phyloP scores from a whole-genome alignment of 2,113 vertebrate genomes.

The Procavia capensis region DNA sequence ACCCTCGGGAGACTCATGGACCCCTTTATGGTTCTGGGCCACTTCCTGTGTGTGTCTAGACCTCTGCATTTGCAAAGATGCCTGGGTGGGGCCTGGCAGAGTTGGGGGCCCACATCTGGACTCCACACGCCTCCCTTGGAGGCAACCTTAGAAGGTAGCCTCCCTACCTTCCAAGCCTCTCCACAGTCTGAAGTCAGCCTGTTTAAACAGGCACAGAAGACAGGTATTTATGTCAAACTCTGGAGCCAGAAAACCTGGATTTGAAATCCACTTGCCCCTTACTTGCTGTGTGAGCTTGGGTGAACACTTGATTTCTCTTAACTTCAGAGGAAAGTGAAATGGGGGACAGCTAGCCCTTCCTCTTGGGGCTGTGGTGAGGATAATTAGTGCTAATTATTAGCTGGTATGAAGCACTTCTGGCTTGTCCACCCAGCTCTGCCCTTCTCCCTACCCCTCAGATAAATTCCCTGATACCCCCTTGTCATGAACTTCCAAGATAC shows the following conservation, averaged over 20 bases:
- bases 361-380: not conserved
- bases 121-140: not conserved
- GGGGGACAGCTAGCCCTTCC: not conserved
- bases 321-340: constrained; percentile 17
- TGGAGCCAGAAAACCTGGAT: constrained; percentile 1
- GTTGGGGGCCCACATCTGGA: not conserved
- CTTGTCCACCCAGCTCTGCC: not conserved
- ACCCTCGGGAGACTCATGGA: not conserved
- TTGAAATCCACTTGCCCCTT: not conserved
- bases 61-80: not conserved
- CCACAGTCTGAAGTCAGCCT: not conserved
- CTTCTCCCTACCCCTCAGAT: not conserved
- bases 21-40: not conserved
- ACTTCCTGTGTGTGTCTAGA: not conserved
- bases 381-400: constrained; percentile 36
- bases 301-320: constrained; percentile 45
- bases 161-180: not conserved
- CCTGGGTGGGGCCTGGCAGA: not conserved
- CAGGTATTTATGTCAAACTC: not conserved
- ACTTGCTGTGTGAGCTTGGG: not conserved
- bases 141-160: too few relatives aligned
- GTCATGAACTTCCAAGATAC: not conserved
- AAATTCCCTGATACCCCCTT: not conserved
- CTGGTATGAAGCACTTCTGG: not conserved
- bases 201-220: not conserved